phyloP scores from a whole-genome alignment of 2,888 invertebrate genomes.

The Agrypnus murinus region DNA sequence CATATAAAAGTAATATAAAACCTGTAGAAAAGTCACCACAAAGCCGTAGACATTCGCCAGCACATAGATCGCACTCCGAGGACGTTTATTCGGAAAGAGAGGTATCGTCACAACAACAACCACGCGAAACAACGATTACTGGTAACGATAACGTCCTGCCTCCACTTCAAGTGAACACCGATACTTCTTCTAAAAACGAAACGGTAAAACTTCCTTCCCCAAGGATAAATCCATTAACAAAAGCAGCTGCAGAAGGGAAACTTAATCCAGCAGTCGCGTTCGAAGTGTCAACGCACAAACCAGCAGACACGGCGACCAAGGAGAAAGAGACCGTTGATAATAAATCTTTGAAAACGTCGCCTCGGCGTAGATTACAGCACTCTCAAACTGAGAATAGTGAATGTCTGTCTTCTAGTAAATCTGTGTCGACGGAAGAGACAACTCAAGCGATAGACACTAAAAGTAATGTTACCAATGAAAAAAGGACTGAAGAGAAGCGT shows the following conservation, averaged over 20 bases:
- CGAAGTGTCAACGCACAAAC: constrained; percentile 31
- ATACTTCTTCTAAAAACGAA: constrained; percentile 37
- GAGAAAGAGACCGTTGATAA: constrained; percentile 16
- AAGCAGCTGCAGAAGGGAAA: constrained; percentile 59
- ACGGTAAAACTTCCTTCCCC: constrained; percentile 49
- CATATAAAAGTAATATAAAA: constrained; percentile 57
- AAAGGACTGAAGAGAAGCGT: constrained; percentile 49
- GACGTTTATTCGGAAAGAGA: constrained; percentile 64
- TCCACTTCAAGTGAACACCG: constrained; percentile 26
- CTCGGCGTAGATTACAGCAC: constrained; percentile 51
- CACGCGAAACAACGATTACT: constrained; percentile 25
- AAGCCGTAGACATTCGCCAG: constrained; percentile 53
- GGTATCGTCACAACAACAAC: constrained; percentile 35
- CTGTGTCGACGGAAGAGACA: constrained; percentile 38
- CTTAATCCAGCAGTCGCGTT: constrained; percentile 44
- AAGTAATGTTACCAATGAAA: constrained; percentile 20
- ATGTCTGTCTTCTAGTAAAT: not conserved
- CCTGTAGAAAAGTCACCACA: constrained; percentile 36
- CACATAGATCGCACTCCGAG: constrained; percentile 66
- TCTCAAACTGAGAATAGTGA: constrained; percentile 39
- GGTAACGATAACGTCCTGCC: constrained; percentile 22
- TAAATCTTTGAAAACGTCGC: constrained; percentile 28
- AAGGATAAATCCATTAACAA: constrained; percentile 67
- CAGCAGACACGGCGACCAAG: not conserved
- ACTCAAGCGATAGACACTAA: constrained; percentile 11